Evolutionary conservation across 2,888 invertebrate genomes (phyloP).

Genomic region (Dicyrtoma fusca): DNA sequence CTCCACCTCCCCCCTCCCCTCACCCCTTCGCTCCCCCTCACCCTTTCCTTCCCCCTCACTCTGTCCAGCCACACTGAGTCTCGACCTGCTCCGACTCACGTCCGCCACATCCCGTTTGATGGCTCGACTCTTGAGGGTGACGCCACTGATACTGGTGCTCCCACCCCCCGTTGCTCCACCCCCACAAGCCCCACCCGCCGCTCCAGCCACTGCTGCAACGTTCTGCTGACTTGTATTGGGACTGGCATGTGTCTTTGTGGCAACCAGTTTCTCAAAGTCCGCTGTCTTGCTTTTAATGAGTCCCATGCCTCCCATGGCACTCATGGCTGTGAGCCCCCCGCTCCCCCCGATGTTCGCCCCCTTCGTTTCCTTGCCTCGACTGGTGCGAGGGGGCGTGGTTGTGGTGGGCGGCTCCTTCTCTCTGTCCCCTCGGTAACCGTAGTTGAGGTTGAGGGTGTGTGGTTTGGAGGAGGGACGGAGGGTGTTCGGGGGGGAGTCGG

Average conservation of each 20-base stretch:
- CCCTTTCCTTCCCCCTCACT: conserved; percentile 1
- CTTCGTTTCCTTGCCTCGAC: conserved; percentile 50
- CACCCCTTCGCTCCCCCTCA: not conserved
- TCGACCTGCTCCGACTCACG: conserved; percentile 59
- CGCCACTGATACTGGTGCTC: conserved; percentile 13
- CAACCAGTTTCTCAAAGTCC: conserved; percentile 54
- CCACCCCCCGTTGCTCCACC: conserved; percentile 47
- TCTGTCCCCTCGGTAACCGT: too few species aligned
- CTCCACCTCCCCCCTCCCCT: conserved; percentile 41
- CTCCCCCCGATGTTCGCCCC: conserved; percentile 45
- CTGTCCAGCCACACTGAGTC: conserved; percentile 17
- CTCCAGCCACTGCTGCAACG: conserved; percentile 16
- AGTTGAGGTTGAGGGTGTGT: conserved; percentile 18
- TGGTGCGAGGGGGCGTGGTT: not conserved
- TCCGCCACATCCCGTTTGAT: conserved; percentile 41
- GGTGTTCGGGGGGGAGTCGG: not conserved
- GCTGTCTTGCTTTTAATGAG: conserved; percentile 56
- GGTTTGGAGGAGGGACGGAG: conserved; percentile 8
- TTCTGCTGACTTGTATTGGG: conserved; percentile 22
- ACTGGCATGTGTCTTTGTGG: not conserved
- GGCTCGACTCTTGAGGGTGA: conserved; percentile 42
- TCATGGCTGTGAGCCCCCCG: too few species aligned
- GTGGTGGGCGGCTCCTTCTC: not conserved
- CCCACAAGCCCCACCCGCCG: conserved; percentile 34
- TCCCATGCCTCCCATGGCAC: conserved; percentile 27